Base-by-base conservation (phyloP, 2,113 vertebrate species). In the Sciurus niger region DNA sequence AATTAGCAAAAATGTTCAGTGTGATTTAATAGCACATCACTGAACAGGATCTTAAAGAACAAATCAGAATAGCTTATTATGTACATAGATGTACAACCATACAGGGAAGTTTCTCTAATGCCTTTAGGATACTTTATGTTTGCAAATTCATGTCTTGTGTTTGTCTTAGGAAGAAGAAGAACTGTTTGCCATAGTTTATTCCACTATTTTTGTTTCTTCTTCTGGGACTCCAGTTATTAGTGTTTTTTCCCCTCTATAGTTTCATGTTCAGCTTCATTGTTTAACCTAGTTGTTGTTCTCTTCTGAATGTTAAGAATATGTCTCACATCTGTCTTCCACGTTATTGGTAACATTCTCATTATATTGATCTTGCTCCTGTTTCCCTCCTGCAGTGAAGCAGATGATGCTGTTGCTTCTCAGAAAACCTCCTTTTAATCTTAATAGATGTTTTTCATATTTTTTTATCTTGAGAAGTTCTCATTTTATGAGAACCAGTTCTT, bases 361-460 rank as follows among this genome's bases (percentile, higher is more conserved):
- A 4, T 8, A 22, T 0, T 32, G 14, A 40, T 6, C 51, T 22
- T 40, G 6, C 9, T 51, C 13, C 20, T 40, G 0, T 34, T 18
- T 40, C 24, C n/a, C 40, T 8, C 30, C 6, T 11, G 1, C 17
- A 9, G 12, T 2, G 12, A 72, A 70, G 1, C 43, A 30, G 20
- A 12, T n/a, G 8, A 16, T 46, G 32, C 8, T 20, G 6, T 9
- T 89, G 5, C 17, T 86, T 90, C 48, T 90, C 32, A 55, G 12
- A 1, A 63, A 83, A 10, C 17, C n/a, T 48, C 17, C 28, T 91
- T 37, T 85, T 55, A 9, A 40, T 24, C 73, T 76, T 25, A 34
- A 14, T 32, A 51, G 60, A 6, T 22, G 20, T 12, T 63, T 70
- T 51, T 82, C 9, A 53, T 34, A 10, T 60, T 92, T 65, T 30